Percentiles rank a stretch among this genome's conserved stretches.
Conservation (phyloP, 2,888 invertebrate genomes). For the Athalia circularis region DNA sequence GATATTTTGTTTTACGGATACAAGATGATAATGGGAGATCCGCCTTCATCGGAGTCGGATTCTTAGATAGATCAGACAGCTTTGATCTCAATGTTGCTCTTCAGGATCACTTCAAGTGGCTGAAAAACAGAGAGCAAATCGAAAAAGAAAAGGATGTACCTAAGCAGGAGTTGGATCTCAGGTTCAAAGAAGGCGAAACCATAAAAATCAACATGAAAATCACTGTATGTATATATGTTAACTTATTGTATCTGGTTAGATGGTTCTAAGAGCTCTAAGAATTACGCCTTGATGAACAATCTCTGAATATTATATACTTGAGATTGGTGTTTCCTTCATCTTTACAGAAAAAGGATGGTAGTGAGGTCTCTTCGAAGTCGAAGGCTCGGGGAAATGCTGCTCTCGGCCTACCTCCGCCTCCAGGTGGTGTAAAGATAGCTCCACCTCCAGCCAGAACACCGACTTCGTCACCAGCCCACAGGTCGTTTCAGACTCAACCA, state of each 20-base stretch:
- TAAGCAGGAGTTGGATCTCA: constrained; percentile 90
- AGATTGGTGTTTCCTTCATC: constrained; percentile 48
- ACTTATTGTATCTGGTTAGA: too few relatives aligned
- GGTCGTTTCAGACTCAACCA: constrained; percentile 77
- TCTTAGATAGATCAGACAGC: constrained; percentile 97
- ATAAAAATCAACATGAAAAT: constrained; percentile 99
- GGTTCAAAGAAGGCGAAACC: constrained; percentile 99
- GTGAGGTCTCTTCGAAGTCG: constrained; percentile 82
- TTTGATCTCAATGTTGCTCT: constrained; percentile 99
- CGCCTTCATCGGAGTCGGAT: constrained; percentile 98
- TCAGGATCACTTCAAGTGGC: constrained; percentile 98
- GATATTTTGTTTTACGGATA: constrained; percentile 97
- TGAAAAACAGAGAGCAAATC: constrained; percentile 88
- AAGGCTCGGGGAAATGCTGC: constrained; percentile 78
- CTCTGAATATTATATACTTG: neutral
- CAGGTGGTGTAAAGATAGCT: constrained; percentile 84
- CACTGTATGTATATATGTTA: constrained; percentile 79
- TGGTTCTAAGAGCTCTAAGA: too few relatives aligned
- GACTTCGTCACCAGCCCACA: constrained; percentile 87
- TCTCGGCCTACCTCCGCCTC: constrained; percentile 88
- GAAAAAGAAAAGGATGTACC: constrained; percentile 87
- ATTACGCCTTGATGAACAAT: too few relatives aligned
- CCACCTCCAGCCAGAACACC: constrained; percentile 82
- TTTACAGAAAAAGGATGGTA: constrained; percentile 90
- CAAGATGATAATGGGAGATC: constrained; percentile 95